Evolutionary conservation across 2,888 invertebrate genomes (phyloP), one percentile per base, ranked within the genome.

Genomic region (Calliopum simillimum): DNA sequence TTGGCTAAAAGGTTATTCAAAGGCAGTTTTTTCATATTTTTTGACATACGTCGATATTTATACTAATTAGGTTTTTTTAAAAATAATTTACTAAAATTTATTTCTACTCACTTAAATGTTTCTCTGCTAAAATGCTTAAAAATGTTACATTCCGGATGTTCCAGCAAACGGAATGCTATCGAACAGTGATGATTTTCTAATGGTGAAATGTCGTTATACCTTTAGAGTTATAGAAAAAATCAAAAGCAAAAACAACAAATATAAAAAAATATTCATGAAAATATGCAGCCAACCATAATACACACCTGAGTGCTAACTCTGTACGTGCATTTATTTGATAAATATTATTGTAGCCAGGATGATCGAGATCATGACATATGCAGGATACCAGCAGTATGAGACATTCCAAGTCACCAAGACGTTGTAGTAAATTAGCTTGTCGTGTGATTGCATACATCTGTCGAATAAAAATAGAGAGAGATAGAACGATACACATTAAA

Each of bases 121-220:
- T 90, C 88, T 77, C 88, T 86, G 76, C 88, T 88, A 79, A 93
- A 88, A 79, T 91, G 91, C 76, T 90, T 89, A 82, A 94, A 91
- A 77, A 94, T 93, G 85, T 94, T 94, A 85, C 93, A 93, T 81
- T 93, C 93, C 68, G 92, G 91, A 80, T 92, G 90, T 81, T 93
- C 93, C 77, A 94, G 88, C 76, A 94, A 90, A 73, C 93, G 90
- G 86, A 94, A 94, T 58, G 94, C 92, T 77, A 94, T 93, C 74
- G 94, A 94, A 86, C 94, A 94, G 83, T 94, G 94, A 85, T 94
- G 94, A 86, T 94, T 94, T 86, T 94, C 94, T 82, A 94, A 86
- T 3, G 94, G 94, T 66, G 94, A 94, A 81, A 94, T 94, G 87
- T 94, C 94, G 86, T 94, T 94, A 87, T 94, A 94, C 72, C 87